Conservation (phyloP, 2,797 vertebrate genomes). For the Microctenopoma steveboyesi region DNA sequence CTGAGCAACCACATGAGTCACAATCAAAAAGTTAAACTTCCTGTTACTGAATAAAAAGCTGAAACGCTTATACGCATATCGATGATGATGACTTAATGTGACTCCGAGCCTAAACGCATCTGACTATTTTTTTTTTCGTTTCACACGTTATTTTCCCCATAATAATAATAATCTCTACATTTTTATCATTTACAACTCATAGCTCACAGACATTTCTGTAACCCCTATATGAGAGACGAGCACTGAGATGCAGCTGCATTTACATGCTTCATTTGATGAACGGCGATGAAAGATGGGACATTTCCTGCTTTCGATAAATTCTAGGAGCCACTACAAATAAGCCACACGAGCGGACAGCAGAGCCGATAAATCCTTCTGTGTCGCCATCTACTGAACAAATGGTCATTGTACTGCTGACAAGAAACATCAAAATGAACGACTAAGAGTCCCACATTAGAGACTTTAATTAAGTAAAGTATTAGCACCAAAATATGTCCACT, state of each 20-base stretch:
- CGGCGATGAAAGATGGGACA: background rate
- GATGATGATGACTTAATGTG: background rate
- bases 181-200: background rate
- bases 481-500: too few relatives aligned
- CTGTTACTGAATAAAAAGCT: too few relatives aligned
- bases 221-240: background rate
- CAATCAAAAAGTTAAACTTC: slow-evolving; percentile 4
- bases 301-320: background rate
- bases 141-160: background rate
- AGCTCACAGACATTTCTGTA: background rate
- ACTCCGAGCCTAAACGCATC: background rate
- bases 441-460: too few relatives aligned
- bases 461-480: too few relatives aligned
- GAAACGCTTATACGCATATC: background rate
- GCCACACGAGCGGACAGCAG: background rate
- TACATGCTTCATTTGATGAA: background rate
- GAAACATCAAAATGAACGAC: too few relatives aligned
- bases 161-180: too few relatives aligned
- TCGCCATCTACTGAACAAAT: slow-evolving; percentile 34
- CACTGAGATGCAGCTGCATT: background rate
- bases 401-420: too few relatives aligned
- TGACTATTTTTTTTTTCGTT: background rate
- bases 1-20: slow-evolving; percentile 58
- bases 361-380: background rate
- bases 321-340: background rate